Conservation (phyloP, 2,113 vertebrate genomes). For the Halcyon malimbica region DNA sequence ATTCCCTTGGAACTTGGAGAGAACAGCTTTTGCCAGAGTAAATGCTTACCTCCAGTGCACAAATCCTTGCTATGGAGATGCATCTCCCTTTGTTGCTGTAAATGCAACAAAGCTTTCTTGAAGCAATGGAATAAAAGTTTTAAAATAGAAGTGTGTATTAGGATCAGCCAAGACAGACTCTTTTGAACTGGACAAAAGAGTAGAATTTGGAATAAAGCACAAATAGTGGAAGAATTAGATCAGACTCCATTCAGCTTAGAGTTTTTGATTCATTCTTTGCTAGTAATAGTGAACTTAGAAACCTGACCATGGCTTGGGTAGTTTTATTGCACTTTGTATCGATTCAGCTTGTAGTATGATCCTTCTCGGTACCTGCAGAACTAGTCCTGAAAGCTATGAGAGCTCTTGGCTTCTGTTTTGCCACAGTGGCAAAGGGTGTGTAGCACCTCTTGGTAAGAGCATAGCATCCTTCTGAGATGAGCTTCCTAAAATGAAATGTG, state of each 20-base stretch:
- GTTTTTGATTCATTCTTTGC: neutral
- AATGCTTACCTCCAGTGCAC: neutral
- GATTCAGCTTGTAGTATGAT: neutral
- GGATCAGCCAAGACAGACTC: neutral
- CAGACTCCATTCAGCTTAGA: neutral
- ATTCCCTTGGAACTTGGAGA: neutral
- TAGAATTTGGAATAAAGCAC: conserved; percentile 59
- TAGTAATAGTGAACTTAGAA: neutral
- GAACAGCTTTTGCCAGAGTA: neutral
- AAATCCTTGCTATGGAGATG: neutral
- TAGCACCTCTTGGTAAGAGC: neutral
- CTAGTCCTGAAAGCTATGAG: neutral
- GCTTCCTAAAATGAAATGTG: neutral
- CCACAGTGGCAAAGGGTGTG: neutral
- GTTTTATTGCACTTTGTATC: conserved; percentile 4
- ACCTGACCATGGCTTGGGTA: neutral
- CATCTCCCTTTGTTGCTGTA: neutral
- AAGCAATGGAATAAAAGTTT: neutral
- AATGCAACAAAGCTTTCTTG: conserved; percentile 3
- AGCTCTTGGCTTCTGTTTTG: neutral
- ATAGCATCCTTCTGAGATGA: neutral
- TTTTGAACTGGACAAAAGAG: neutral
- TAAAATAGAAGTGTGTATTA: neutral
- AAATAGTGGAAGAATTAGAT: neutral
- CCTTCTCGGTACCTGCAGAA: neutral